These are phyloP conservation scores for Calyptommatus sinebrachiatus DNA, from an alignment of 2,113 vertebrate species.

Conservation along the genomic window DNA sequence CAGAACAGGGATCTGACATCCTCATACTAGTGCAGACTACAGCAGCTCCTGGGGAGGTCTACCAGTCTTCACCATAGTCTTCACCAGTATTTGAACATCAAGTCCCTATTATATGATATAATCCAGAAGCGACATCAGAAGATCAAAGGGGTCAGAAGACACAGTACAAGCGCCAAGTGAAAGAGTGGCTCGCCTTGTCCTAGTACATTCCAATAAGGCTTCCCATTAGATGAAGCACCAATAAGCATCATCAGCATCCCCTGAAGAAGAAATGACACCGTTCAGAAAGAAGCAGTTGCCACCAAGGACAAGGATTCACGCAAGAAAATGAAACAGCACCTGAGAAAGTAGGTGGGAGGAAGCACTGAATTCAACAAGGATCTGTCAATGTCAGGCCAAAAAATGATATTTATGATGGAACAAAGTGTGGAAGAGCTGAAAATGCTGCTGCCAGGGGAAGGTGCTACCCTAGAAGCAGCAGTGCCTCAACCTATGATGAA, in stretches of 20 bases:
- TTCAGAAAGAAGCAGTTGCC: constrained; percentile 24
- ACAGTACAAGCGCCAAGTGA: too few relatives aligned
- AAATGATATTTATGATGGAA: constrained; percentile 18
- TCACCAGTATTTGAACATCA: too few relatives aligned
- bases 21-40: too few relatives aligned
- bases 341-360: not conserved
- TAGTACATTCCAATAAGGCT: not conserved
- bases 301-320: constrained; percentile 16
- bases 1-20: too few relatives aligned
- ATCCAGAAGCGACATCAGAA: too few relatives aligned
- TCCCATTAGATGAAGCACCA: not conserved
- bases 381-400: constrained; percentile 23
- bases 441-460: not conserved
- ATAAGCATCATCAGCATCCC: fast-evolving
- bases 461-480: not conserved
- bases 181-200: too few relatives aligned
- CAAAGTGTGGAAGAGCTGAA: constrained; percentile 11
- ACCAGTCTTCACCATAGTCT: too few relatives aligned
- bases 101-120: too few relatives aligned
- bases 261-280: not conserved
- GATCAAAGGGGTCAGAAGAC: too few relatives aligned
- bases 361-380: constrained; percentile 1
- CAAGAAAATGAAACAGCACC: constrained; percentile 28
- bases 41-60: too few relatives aligned
- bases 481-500: fast-evolving